Conservation (phyloP, 2,888 invertebrate species). For the Portevinia maculata region DNA sequence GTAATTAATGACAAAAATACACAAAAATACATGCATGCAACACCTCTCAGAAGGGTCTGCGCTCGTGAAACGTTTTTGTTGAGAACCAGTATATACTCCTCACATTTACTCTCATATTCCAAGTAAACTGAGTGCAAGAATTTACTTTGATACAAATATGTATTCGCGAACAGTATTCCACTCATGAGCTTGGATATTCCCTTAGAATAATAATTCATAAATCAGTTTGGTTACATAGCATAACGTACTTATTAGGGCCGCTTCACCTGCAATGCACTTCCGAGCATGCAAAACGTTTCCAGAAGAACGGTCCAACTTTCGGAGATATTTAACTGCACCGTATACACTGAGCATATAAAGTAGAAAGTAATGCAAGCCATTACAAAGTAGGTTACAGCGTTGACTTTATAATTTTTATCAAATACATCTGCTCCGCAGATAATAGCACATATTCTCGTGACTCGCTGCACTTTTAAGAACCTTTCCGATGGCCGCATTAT, state of each 20-base stretch:
- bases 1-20: too few relatives aligned
- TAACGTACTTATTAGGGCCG: too few relatives aligned
- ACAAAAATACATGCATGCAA: too few relatives aligned
- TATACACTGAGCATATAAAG: constrained; percentile 53
- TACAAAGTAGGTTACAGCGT: constrained; percentile 47
- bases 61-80: neutral
- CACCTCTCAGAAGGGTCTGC: too few relatives aligned
- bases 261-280: constrained; percentile 54
- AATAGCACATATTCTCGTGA: constrained; percentile 11
- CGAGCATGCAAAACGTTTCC: constrained; percentile 53
- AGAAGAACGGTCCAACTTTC: constrained; percentile 55
- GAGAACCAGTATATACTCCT: constrained; percentile 45
- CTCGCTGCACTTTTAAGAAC: constrained; percentile 5
- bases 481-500: constrained; percentile 54
- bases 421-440: constrained; percentile 64
- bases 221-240: neutral
- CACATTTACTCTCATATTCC: constrained; percentile 48
- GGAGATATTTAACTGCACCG: constrained; percentile 27
- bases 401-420: constrained; percentile 46
- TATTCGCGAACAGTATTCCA: constrained; percentile 21
- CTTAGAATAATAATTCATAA: constrained; percentile 1
- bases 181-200: constrained; percentile 57
- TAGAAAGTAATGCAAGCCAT: constrained; percentile 37
- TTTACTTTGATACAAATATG: neutral
- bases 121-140: constrained; percentile 31